These are phyloP conservation scores for Micropterix aruncella DNA, from an alignment of 2,888 invertebrate genomes.

Conservation along the genomic window DNA sequence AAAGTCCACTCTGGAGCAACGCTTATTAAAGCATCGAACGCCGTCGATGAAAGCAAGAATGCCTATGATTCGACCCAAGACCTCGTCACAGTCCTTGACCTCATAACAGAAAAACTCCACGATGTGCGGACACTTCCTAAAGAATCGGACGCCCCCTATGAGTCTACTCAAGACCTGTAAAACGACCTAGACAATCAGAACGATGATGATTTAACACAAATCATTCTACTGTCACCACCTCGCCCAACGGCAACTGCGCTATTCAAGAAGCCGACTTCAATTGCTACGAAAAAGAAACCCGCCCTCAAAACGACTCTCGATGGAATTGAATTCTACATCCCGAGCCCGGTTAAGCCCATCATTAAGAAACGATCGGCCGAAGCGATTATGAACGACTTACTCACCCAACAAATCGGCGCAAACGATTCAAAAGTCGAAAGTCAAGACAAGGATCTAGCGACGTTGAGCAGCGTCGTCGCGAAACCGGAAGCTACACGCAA, in stretches of 20 bases:
- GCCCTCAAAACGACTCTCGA: neutral
- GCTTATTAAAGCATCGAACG: too few species aligned
- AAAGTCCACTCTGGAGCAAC: too few species aligned
- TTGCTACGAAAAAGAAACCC: neutral
- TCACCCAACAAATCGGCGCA: neutral
- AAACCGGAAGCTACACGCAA: neutral
- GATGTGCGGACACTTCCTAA: too few species aligned
- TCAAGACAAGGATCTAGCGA: neutral
- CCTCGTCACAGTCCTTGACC: too few species aligned
- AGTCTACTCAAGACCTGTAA: neutral
- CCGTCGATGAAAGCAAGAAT: too few species aligned
- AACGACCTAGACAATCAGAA: neutral
- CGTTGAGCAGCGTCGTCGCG: neutral
- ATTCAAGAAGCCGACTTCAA: neutral
- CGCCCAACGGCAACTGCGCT: too few species aligned
- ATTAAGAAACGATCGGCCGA: neutral
- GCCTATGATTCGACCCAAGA: too few species aligned
- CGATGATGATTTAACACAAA: neutral
- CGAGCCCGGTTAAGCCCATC: neutral
- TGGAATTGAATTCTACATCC: neutral
- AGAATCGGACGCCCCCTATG: too few species aligned
- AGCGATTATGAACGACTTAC: neutral
- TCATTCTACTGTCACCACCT: neutral
- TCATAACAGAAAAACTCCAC: too few species aligned
- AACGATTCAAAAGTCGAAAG: neutral